phyloP scores from a whole-genome alignment of 2,888 invertebrate genomes.

The Ophion ellenae region DNA sequence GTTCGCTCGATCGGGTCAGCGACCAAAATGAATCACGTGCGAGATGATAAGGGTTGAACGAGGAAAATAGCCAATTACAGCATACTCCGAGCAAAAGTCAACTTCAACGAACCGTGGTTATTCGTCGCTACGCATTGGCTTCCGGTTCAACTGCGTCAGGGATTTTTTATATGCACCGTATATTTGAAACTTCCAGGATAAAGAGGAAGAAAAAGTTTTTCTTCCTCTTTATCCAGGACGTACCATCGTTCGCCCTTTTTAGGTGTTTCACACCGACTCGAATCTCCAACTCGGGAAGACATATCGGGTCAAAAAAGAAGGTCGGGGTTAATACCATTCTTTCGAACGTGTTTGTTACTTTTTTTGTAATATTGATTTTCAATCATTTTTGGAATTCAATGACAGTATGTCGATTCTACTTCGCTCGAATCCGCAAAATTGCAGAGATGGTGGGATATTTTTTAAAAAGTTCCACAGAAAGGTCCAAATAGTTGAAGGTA shows the following conservation, averaged over 20 bases:
- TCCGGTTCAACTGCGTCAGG: constrained; percentile 48
- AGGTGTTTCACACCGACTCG: not conserved
- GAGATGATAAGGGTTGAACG: not conserved
- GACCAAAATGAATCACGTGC: constrained; percentile 33
- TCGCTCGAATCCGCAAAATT: not conserved
- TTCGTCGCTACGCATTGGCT: constrained; percentile 32
- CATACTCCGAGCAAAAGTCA: constrained; percentile 54
- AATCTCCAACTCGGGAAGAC: not conserved
- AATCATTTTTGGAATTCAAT: not conserved
- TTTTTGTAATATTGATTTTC: not conserved
- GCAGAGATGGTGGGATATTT: not conserved
- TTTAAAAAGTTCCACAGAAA: constrained; percentile 9
- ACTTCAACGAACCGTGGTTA: constrained; percentile 56
- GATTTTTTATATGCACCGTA: constrained; percentile 49
- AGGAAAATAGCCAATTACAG: constrained; percentile 55
- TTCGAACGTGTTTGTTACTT: not conserved
- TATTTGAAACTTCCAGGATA: constrained; percentile 22
- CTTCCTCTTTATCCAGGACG: no score
- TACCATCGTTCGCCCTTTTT: not conserved
- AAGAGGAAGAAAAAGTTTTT: constrained; percentile 24
- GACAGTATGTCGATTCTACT: not conserved
- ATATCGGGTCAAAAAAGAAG: not conserved
- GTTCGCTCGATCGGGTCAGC: not conserved
- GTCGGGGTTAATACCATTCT: not conserved
- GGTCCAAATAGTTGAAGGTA: constrained; percentile 35